Evolutionary conservation across 1,140 invertebrate genomes (phyloP).

Genomic region (Drosophila bipectinata): DNA sequence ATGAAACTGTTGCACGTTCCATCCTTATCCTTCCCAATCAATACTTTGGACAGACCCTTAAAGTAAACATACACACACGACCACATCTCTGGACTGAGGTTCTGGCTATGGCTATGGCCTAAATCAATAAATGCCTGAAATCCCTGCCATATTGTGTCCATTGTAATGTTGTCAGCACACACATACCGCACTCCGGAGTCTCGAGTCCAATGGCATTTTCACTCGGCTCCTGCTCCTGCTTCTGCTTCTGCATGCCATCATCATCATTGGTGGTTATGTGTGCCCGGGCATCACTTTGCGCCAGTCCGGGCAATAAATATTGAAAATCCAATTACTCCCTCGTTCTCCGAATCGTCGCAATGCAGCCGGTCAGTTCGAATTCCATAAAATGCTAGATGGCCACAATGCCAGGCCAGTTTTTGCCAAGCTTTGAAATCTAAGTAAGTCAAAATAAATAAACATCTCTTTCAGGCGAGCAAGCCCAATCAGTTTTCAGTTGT

Average conservation of each 20-base stretch:
- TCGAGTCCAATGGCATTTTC: not conserved
- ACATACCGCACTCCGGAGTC: not conserved
- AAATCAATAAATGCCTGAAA: conserved; percentile 68
- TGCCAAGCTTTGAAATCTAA: conserved; percentile 13
- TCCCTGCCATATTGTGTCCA: conserved; percentile 40
- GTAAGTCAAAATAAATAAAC: conserved; percentile 34
- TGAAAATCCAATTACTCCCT: conserved; percentile 43
- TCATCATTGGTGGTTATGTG: conserved; percentile 11
- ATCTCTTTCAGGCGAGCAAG: not conserved
- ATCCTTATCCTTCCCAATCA: conserved; percentile 20
- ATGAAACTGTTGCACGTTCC: conserved; percentile 28
- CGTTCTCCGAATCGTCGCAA: not conserved
- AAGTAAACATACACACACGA: conserved; percentile 16
- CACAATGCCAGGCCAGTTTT: not conserved
- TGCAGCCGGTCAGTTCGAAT: conserved; percentile 8
- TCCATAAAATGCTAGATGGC: conserved; percentile 13
- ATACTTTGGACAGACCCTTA: conserved; percentile 11
- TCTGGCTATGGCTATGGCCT: conserved; percentile 19
- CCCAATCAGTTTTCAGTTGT: conserved; percentile 12
- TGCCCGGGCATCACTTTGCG: conserved; percentile 5
- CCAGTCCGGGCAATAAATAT: conserved; percentile 26
- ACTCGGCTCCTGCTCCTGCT: conserved; percentile 9
- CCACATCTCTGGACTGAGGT: conserved; percentile 6
- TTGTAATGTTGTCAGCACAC: conserved; percentile 26
- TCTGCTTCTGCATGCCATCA: conserved; percentile 10